Percentiles rank a stretch among this genome's conserved stretches.
Evolutionary conservation across 2,888 invertebrate genomes (phyloP).

Genomic region (Dynastes tityus): DNA sequence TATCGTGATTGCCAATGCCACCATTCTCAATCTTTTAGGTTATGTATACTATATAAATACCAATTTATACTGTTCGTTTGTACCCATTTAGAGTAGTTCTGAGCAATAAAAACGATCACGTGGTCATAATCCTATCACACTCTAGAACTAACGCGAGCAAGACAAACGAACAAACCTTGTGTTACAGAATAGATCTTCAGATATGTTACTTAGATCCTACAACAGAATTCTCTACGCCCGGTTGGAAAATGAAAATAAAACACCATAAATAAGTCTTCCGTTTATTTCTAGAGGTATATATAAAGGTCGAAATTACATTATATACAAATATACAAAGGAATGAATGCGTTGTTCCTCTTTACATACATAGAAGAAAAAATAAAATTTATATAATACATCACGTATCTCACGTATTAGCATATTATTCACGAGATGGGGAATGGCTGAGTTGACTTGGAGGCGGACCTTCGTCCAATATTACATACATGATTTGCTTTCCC

Average conservation of each 20-base stretch:
- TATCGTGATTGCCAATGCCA: too few species aligned
- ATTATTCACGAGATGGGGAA: slow-evolving; percentile 8
- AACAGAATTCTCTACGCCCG: not conserved
- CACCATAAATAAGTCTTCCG: not conserved
- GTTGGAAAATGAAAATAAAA: not conserved
- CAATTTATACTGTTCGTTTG: too few species aligned
- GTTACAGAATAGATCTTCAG: not conserved
- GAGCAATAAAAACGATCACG: too few species aligned
- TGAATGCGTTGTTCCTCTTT: not conserved
- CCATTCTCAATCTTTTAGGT: too few species aligned
- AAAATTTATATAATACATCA: slow-evolving; percentile 14
- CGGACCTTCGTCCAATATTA: not conserved
- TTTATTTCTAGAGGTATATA: slow-evolving; percentile 41
- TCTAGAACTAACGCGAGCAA: too few species aligned
- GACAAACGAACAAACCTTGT: too few species aligned
- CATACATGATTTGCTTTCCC: too few species aligned
- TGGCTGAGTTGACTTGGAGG: not conserved
- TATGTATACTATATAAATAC: too few species aligned
- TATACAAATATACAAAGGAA: slow-evolving; percentile 47
- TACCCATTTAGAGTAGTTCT: too few species aligned
- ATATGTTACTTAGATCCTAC: not conserved
- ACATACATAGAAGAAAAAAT: slow-evolving; percentile 25
- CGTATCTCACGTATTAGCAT: slow-evolving; percentile 24
- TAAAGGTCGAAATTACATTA: slow-evolving; percentile 45
- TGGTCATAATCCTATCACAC: too few species aligned